Percentiles rank a stretch among this genome's conserved stretches.
These are phyloP conservation scores for Crax fasciolata DNA, from an alignment of 2,797 vertebrate genomes.

Conservation along the genomic window DNA sequence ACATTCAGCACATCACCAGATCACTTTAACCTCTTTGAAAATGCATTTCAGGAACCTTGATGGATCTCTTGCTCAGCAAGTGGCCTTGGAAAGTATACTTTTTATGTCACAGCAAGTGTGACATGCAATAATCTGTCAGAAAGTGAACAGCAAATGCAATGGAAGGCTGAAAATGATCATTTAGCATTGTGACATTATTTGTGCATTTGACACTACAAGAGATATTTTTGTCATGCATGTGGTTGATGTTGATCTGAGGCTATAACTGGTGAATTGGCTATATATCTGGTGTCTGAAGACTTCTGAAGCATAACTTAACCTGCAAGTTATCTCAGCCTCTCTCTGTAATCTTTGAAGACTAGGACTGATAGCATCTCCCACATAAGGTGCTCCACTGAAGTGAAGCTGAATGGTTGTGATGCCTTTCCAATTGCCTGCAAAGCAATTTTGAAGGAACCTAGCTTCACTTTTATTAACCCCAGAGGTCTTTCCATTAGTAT, in stretches of 20 bases:
- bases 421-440: conserved; percentile 63
- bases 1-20: conserved; percentile 1
- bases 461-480: conserved; percentile 75
- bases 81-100: conserved; percentile 50
- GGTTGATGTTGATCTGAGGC: conserved; percentile 32
- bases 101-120: not conserved
- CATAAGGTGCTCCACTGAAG: conserved; percentile 18
- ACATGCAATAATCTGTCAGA: conserved; percentile 38
- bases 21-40: conserved; percentile 46
- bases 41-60: conserved; percentile 49
- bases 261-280: not conserved
- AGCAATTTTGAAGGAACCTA: conserved; percentile 63
- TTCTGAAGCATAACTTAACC: conserved; percentile 52
- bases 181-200: conserved; percentile 66
- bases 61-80: conserved; percentile 24
- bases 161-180: conserved; percentile 53
- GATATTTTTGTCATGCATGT: conserved; percentile 45
- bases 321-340: conserved; percentile 9
- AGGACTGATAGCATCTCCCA: conserved; percentile 24
- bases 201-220: conserved; percentile 34
- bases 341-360: conserved; percentile 37
- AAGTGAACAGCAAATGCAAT: conserved; percentile 17
- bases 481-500: conserved; percentile 71
- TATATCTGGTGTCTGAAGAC: conserved; percentile 3
- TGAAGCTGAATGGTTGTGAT: conserved; percentile 43